Evolutionary conservation across 2,113 vertebrate genomes (phyloP).

Genomic region (Cyprinodon brontotheroides): DNA sequence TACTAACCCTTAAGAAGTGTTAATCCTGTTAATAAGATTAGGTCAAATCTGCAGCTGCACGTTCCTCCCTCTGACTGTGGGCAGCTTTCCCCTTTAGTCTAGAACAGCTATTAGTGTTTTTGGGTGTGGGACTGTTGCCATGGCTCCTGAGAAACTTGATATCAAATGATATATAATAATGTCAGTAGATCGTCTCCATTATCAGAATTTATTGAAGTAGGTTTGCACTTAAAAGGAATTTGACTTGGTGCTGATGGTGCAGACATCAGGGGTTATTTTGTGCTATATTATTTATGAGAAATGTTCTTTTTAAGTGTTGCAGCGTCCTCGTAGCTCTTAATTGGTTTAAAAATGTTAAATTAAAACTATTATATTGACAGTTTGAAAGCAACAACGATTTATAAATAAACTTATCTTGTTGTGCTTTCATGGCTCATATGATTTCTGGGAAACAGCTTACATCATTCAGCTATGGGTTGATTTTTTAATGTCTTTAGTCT

Average conservation of each 20-base stretch:
- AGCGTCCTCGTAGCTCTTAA: too few species aligned
- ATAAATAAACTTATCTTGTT: background rate
- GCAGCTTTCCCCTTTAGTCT: constrained; percentile 32
- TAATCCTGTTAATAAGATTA: constrained; percentile 74
- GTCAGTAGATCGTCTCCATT: too few species aligned
- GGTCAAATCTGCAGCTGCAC: constrained; percentile 44
- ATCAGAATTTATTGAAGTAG: too few species aligned
- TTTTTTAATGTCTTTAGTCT: too few species aligned
- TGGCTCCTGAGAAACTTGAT: background rate
- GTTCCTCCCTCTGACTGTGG: constrained; percentile 22
- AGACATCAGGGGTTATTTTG: too few species aligned
- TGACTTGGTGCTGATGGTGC: too few species aligned
- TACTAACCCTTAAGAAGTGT: constrained; percentile 45
- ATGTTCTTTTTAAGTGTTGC: too few species aligned
- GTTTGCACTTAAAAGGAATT: too few species aligned
- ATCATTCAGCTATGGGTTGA: background rate
- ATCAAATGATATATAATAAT: background rate
- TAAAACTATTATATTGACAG: too few species aligned
- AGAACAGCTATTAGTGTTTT: constrained; percentile 10
- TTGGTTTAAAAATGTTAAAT: too few species aligned
- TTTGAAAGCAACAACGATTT: background rate
- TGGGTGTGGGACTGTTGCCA: background rate
- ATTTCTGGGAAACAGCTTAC: background rate
- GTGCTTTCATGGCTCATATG: background rate
- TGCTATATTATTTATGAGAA: too few species aligned